A percentile compares a stretch with the other conserved stretches of the same genome.
Evolutionary conservation across 1,140 invertebrate species (phyloP).

Genomic region (Rhynchophorus ferrugineus): DNA sequence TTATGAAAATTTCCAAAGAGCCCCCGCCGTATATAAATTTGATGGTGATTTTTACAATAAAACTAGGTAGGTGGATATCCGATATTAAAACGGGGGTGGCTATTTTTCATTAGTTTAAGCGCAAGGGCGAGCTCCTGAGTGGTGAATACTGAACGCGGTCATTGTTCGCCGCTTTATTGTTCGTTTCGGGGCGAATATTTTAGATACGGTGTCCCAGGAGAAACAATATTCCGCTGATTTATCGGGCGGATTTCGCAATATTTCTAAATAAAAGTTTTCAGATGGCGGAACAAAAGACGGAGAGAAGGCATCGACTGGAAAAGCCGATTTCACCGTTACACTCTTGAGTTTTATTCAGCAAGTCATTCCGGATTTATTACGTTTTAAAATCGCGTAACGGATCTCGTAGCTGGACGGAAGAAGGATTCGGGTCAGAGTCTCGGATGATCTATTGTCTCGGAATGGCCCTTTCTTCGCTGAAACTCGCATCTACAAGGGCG

Average conservation of each 20-base stretch:
- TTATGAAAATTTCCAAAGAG: too few relatives aligned
- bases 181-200: constrained; percentile 27
- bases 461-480: too few relatives aligned
- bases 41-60: too few relatives aligned
- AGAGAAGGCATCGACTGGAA: constrained; percentile 17
- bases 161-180: constrained; percentile 28
- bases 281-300: constrained; percentile 16
- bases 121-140: constrained; percentile 18
- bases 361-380: constrained; percentile 21
- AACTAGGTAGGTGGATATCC: neutral
- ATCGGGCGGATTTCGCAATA: constrained; percentile 21
- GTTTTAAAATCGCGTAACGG: constrained; percentile 13
- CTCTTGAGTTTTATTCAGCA: constrained; percentile 18
- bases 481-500: too few relatives aligned
- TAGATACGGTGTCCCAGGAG: constrained; percentile 23
- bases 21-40: too few relatives aligned
- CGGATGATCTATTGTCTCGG: too few relatives aligned
- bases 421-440: constrained; percentile 6
- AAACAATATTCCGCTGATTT: constrained; percentile 25
- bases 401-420: constrained; percentile 7
- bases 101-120: constrained; percentile 5
- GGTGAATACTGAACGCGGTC: constrained; percentile 19
- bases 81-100: neutral
- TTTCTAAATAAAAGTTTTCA: constrained; percentile 24
- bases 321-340: constrained; percentile 23